Conservation (phyloP, 2,113 vertebrate species). For the Cranoglanis bouderius region DNA sequence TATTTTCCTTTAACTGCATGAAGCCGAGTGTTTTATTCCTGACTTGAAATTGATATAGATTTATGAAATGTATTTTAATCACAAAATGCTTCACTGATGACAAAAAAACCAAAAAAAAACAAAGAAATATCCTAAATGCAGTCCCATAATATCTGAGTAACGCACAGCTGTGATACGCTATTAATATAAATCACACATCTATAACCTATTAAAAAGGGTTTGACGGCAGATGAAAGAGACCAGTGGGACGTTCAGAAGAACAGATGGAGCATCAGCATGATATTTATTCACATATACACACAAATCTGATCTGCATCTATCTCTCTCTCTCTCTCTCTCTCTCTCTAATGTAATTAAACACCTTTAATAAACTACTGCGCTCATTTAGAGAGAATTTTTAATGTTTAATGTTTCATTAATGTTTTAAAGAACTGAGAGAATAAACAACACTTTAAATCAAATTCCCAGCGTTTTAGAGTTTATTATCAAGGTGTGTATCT, state of each 20-base stretch:
- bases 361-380: neutral
- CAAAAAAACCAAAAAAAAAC: neutral
- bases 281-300: neutral
- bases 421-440: neutral
- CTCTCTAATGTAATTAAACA: neutral
- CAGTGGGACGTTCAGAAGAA: neutral
- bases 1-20: neutral
- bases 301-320: neutral
- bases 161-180: neutral
- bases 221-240: neutral
- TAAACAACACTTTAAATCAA: neutral
- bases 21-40: neutral
- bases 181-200: neutral
- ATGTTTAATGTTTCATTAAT: no score
- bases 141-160: neutral
- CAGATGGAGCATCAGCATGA: conserved; percentile 21
- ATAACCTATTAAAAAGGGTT: neutral
- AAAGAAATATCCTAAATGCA: neutral
- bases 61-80: neutral
- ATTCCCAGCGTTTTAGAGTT: neutral
- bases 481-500: neutral
- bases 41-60: neutral
- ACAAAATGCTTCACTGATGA: neutral
- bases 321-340: neutral
- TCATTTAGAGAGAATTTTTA: no score